Conservation (phyloP, 2,113 vertebrate species). For the Pongo abelii region DNA sequence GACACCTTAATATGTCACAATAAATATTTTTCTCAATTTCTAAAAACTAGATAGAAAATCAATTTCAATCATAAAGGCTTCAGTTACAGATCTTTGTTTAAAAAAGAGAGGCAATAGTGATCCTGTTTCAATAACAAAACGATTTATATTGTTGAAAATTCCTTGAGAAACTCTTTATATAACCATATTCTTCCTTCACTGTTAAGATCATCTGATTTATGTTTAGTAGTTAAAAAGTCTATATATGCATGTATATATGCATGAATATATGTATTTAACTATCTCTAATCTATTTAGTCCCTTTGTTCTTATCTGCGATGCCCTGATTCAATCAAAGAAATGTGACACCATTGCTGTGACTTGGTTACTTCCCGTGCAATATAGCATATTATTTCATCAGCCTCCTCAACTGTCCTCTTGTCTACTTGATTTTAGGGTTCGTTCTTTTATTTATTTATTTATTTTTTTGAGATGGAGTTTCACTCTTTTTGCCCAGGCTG, state of each 20-base stretch:
- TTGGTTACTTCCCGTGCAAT: neutral
- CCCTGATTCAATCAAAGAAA: neutral
- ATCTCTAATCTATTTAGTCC: neutral
- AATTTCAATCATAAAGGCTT: neutral
- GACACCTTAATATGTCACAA: neutral
- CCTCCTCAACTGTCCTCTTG: neutral
- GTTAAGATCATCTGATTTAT: neutral
- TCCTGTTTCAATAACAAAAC: neutral
- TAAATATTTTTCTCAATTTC: neutral
- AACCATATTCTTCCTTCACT: neutral
- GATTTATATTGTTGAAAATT: neutral
- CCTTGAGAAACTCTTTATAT: neutral
- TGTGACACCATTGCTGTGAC: neutral
- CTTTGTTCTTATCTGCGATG: neutral
- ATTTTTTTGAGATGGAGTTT: no score
- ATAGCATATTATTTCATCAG: neutral
- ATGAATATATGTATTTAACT: neutral
- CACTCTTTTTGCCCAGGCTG: no score
- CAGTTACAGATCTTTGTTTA: neutral
- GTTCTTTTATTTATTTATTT: neutral
- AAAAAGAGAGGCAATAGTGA: neutral
- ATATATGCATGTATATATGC: neutral
- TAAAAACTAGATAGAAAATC: neutral
- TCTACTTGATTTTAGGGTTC: neutral
- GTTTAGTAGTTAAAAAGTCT: neutral